Conservation (phyloP, 2,113 vertebrate genomes). For the Hoplias malabaricus region DNA sequence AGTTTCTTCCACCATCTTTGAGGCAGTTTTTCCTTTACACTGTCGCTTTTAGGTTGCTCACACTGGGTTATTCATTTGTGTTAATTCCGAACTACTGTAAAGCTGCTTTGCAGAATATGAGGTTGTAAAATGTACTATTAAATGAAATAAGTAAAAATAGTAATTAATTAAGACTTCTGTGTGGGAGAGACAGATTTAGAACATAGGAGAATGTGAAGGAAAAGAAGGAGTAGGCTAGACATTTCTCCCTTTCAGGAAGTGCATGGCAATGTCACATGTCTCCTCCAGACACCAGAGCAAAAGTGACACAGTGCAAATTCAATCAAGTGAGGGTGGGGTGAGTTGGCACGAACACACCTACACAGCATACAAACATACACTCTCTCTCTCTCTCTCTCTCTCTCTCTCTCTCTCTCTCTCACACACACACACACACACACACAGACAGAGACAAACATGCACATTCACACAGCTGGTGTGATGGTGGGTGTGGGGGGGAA, state of each 20-base stretch:
- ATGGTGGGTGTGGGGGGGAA: not conserved
- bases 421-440: constrained; percentile 1
- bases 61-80: too few relatives aligned
- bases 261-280: constrained; percentile 33
- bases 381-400: too few relatives aligned
- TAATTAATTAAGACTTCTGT: not conserved
- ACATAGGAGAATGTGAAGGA: not conserved
- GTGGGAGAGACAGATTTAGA: not conserved
- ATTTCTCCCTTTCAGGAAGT: constrained; percentile 6
- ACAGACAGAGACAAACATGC: not conserved
- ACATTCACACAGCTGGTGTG: not conserved
- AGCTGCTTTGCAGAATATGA: too few relatives aligned
- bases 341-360: not conserved
- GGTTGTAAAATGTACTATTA: too few relatives aligned
- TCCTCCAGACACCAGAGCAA: constrained; percentile 22
- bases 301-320: constrained; percentile 27
- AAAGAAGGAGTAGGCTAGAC: not conserved
- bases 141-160: not conserved
- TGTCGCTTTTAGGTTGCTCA: too few relatives aligned
- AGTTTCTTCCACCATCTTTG: too few relatives aligned
- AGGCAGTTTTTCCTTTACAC: too few relatives aligned
- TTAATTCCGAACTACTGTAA: too few relatives aligned
- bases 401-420: too few relatives aligned
- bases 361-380: constrained; percentile 29
- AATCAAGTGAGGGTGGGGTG: constrained; percentile 21